Conservation (phyloP, 2,888 invertebrate genomes). For the Volucella inflata region DNA sequence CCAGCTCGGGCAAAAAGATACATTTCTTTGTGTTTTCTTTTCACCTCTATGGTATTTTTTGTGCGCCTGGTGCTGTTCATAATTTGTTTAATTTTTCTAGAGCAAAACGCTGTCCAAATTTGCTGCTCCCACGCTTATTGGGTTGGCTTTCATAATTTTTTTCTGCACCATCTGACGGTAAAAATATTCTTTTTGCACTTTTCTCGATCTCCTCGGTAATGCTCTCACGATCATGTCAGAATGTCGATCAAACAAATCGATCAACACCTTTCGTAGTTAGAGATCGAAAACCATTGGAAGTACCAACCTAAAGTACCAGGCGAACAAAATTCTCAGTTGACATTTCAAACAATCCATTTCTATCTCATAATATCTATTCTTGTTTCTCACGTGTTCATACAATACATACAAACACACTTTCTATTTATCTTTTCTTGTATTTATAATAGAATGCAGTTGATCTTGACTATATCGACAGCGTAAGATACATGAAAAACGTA, state of each 20-base stretch:
- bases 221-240: background rate
- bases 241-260: background rate
- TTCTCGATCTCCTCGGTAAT: background rate
- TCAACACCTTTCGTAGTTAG: no score
- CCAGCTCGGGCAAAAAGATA: background rate
- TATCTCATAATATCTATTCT: no score
- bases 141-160: background rate
- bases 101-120: conserved; percentile 24
- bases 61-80: conserved; percentile 60
- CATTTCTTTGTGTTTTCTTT: conserved; percentile 19
- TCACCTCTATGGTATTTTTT: conserved; percentile 33
- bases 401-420: background rate
- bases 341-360: background rate
- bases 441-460: no score
- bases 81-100: conserved; percentile 71
- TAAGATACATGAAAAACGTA: no score
- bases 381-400: background rate
- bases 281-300: conserved; percentile 15
- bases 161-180: background rate
- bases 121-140: background rate
- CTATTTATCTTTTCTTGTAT: background rate
- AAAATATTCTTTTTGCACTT: conserved; percentile 52
- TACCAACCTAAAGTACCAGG: background rate
- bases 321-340: background rate
- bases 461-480: no score